Evolutionary conservation across 2,113 vertebrate genomes (phyloP).

Genomic region (Fregata magnificens): DNA sequence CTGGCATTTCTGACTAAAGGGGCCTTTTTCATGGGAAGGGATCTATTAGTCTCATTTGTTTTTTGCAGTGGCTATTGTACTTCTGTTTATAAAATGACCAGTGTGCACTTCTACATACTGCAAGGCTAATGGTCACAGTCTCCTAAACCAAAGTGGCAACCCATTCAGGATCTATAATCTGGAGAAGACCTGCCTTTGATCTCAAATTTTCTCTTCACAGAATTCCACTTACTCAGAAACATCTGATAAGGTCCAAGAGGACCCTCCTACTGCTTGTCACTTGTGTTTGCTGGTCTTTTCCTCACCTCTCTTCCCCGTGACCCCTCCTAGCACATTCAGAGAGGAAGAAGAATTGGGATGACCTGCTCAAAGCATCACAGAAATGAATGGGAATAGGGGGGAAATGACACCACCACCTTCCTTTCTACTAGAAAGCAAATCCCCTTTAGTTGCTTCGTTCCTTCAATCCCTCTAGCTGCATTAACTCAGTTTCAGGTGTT

Average conservation of each 20-base stretch:
- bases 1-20: background rate
- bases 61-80: background rate
- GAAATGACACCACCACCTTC: background rate
- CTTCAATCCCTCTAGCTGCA: background rate
- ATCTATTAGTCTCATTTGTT: background rate
- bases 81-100: background rate
- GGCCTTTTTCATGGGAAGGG: background rate
- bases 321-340: background rate
- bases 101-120: background rate
- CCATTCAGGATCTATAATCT: background rate
- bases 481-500: background rate
- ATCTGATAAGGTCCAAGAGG: background rate
- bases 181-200: background rate
- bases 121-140: background rate
- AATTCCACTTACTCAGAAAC: background rate
- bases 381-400: background rate
- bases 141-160: background rate
- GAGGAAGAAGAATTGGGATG: background rate
- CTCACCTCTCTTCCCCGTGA: background rate
- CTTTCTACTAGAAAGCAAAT: background rate
- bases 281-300: background rate
- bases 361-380: background rate
- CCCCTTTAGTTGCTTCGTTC: background rate
- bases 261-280: background rate
- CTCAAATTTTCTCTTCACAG: background rate